These are phyloP conservation scores for Yponomeuta cagnagella DNA, from an alignment of 2,888 invertebrate species.

Conservation along the genomic window DNA sequence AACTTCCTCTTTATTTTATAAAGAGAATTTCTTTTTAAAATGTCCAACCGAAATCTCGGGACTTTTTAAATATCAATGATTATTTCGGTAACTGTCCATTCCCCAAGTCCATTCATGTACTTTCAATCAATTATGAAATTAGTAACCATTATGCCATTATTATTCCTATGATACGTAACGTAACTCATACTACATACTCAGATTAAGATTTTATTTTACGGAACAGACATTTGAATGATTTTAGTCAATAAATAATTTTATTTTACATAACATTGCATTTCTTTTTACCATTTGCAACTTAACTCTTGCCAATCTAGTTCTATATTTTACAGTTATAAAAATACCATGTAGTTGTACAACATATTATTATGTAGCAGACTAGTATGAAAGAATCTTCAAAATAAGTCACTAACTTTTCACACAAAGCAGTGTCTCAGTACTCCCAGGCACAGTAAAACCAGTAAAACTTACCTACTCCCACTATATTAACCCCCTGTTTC, in stretches of 20 bases:
- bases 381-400: too few relatives aligned
- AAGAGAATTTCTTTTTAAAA: neutral
- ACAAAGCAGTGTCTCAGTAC: too few relatives aligned
- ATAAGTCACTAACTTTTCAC: too few relatives aligned
- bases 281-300: neutral
- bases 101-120: neutral
- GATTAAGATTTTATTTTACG: neutral
- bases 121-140: neutral
- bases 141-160: neutral
- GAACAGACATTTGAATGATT: constrained; percentile 19
- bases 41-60: neutral
- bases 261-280: constrained; percentile 12
- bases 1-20: too few relatives aligned
- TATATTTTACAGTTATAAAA: too few relatives aligned
- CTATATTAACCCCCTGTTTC: too few relatives aligned
- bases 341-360: too few relatives aligned
- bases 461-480: too few relatives aligned
- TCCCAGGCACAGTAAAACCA: too few relatives aligned
- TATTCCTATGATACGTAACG: neutral
- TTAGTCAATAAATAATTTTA: constrained; percentile 17
- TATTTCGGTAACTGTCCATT: neutral
- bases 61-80: neutral
- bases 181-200: neutral
- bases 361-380: too few relatives aligned
- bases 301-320: too few relatives aligned